Base-by-base conservation (phyloP, 2,113 vertebrate species). In the Myotis davidii region DNA sequence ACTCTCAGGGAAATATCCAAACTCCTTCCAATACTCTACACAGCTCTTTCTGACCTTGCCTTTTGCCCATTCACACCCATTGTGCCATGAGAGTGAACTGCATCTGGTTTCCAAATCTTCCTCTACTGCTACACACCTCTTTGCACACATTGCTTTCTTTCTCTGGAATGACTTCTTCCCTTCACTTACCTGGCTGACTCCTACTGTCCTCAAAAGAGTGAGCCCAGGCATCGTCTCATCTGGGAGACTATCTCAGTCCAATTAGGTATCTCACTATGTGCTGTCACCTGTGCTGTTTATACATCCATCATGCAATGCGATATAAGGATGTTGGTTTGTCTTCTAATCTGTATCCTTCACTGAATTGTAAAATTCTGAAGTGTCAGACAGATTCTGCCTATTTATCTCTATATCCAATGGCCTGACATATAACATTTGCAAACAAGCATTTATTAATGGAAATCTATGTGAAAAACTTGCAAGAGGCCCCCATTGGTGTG, bases 391-490 rank as follows among this genome's bases (percentile, higher is more conserved):
- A 77, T 11, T 81, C 9, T 89, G 14, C 85, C 74, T 89, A 78
- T 91, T 42, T 34, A 37, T 65, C n/a, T 73, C 70, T 70, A 29
- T 64, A 37, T 72, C 65, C 61, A 76, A 67, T 13, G 52, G 34
- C 13, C 17, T 86, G 17, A 23, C 21, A 48, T 78, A 42, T 39
- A 67, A 87, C 23, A 81, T 61, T 21, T 29, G n/a, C n/a, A 79
- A 88, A 82, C 17, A 59, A 72, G 48, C 29, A 67, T 90, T 88
- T 85, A 73, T 79, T 74, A 84, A 91, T 89, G 32, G 34, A 96
- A 96, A 50, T 90, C 88, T 76, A 32, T n/a, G 77, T 90, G 94
- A 88, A 93, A 96, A 72, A 91, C 79, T 94, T 95, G 54, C 48
- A 96, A 96, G 45, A 93, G 96, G 93, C 59, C 59, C 59, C 25